Evolutionary conservation across 2,113 vertebrate genomes (phyloP).

Genomic region (Brachyhypopomus gauderio): DNA sequence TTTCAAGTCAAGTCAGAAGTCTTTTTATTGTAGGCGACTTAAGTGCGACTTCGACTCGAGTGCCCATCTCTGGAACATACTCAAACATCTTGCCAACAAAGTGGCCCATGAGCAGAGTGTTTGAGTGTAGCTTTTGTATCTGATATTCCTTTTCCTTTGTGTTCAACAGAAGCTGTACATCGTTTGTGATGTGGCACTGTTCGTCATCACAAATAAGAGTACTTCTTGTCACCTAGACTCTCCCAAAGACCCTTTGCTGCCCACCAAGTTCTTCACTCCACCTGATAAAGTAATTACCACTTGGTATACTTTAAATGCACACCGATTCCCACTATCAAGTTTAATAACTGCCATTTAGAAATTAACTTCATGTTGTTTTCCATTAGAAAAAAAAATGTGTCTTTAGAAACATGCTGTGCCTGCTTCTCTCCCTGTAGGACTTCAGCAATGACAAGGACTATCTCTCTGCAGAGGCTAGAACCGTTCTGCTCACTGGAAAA

Average conservation of each 20-base stretch:
- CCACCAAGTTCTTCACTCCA: constrained; percentile 91
- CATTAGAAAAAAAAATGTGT: background rate
- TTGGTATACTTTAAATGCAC: too few species aligned
- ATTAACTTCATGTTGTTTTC: too few species aligned
- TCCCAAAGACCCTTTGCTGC: constrained; percentile 92
- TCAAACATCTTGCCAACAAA: too few species aligned
- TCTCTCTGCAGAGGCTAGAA: constrained; percentile 87
- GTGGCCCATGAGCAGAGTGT: too few species aligned
- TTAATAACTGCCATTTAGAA: too few species aligned
- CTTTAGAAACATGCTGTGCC: background rate
- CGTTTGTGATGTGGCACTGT: constrained; percentile 96
- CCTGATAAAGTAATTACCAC: constrained; percentile 87
- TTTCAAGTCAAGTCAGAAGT: too few species aligned
- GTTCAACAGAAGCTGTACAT: constrained; percentile 91
- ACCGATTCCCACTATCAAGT: too few species aligned
- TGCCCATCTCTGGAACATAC: too few species aligned
- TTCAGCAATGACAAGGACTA: constrained; percentile 95
- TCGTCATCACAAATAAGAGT: constrained; percentile 98
- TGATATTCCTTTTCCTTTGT: constrained; percentile 8
- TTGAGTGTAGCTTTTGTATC: background rate
- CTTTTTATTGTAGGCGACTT: too few species aligned
- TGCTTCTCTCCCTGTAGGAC: constrained; percentile 74
- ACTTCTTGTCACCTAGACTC: constrained; percentile 93
- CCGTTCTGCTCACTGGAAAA: constrained; percentile 92
- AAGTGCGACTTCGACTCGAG: too few species aligned